A percentile compares a stretch with the other conserved stretches of the same genome.
Evolutionary conservation across 2,888 invertebrate species (phyloP).

Genomic region (Agrilus mali): DNA sequence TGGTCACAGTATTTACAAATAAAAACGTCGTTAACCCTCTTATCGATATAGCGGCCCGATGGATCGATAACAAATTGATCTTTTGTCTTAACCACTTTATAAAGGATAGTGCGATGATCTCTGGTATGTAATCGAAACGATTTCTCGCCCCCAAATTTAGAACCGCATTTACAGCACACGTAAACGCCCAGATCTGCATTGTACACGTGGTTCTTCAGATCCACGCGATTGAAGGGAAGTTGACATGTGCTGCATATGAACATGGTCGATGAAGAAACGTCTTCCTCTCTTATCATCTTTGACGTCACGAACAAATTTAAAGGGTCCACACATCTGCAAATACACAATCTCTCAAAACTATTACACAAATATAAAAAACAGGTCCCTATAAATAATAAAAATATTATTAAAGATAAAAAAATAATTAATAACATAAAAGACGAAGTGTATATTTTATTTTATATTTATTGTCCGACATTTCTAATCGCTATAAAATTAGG

Average conservation of each 20-base stretch:
- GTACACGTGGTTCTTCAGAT: slow-evolving; percentile 4
- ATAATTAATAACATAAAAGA: too few relatives aligned
- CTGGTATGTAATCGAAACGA: slow-evolving; percentile 4
- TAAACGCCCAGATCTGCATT: slow-evolving; percentile 1
- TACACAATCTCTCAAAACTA: neutral
- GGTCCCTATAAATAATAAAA: too few relatives aligned
- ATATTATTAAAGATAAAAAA: too few relatives aligned
- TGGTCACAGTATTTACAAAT: slow-evolving; percentile 9
- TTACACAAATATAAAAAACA: too few relatives aligned
- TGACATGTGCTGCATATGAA: slow-evolving; percentile 4
- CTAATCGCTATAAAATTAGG: too few relatives aligned
- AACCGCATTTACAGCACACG: slow-evolving; percentile 7
- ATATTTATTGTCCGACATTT: too few relatives aligned
- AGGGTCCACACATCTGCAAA: slow-evolving; percentile 7
- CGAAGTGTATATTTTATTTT: too few relatives aligned
- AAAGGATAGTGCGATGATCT: slow-evolving; percentile 1
- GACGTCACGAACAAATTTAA: slow-evolving; percentile 1
- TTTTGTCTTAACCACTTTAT: neutral
- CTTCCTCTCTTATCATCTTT: too few relatives aligned
- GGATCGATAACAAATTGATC: neutral
- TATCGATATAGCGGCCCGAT: slow-evolving; percentile 6
- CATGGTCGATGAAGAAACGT: neutral
- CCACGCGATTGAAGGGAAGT: neutral
- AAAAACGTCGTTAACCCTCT: slow-evolving; percentile 6
- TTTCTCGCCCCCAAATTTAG: slow-evolving; percentile 6